A percentile compares a stretch with the other conserved stretches of the same genome.
Conservation (phyloP, 2,797 vertebrate genomes). For the Bucorvus abyssinicus region DNA sequence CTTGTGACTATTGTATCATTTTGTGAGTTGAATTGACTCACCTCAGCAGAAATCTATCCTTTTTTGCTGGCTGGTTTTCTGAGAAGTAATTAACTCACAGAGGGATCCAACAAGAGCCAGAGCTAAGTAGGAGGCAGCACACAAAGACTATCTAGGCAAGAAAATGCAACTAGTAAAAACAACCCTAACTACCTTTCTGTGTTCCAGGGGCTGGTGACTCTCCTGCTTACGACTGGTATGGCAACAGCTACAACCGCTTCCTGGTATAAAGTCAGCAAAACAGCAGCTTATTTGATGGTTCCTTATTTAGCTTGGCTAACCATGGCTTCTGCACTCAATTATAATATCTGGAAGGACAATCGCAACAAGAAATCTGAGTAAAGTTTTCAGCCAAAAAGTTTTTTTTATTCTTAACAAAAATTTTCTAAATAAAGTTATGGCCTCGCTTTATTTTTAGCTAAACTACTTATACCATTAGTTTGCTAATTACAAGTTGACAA, state of each 20-base stretch:
- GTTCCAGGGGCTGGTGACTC: too few relatives aligned
- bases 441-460: background rate
- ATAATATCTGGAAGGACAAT: conserved; percentile 77
- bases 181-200: too few relatives aligned
- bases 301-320: conserved; percentile 80
- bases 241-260: conserved; percentile 62
- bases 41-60: background rate
- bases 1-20: background rate
- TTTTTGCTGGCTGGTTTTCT: background rate
- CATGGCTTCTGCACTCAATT: conserved; percentile 75
- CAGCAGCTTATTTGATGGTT: conserved; percentile 75
- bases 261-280: conserved; percentile 74
- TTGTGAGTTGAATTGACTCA: accelerated
- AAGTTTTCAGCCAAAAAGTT: background rate
- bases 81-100: background rate
- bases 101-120: background rate
- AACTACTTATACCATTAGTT: background rate
- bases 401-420: background rate
- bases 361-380: conserved; percentile 19
- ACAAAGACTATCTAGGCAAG: background rate
- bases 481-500: background rate
- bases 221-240: too few relatives aligned
- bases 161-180: background rate
- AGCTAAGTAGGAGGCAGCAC: background rate
- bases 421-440: background rate